A percentile compares a stretch with the other conserved stretches of the same genome.
These are phyloP conservation scores for Kradibia gibbosae DNA, from an alignment of 1,140 invertebrate genomes.

Conservation along the genomic window DNA sequence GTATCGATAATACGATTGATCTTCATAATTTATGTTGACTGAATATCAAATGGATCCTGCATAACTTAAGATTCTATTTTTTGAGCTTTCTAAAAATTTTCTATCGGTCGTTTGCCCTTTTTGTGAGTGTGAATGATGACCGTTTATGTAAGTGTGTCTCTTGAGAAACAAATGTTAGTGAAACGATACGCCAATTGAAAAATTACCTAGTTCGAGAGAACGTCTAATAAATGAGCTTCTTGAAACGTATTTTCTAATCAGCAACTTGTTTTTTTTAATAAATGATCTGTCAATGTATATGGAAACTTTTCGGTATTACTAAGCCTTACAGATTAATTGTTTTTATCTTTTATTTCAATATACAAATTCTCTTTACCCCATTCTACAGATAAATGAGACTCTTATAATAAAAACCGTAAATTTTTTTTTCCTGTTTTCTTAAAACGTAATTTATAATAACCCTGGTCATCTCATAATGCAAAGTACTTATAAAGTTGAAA, in stretches of 20 bases:
- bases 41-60: background rate
- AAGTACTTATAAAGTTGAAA: background rate
- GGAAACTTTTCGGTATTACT: slow-evolving; percentile 5
- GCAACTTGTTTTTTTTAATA: slow-evolving; percentile 12
- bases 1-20: background rate
- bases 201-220: background rate
- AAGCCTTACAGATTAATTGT: background rate
- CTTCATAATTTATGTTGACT: background rate
- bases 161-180: slow-evolving; percentile 6
- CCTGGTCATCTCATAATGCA: background rate
- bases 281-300: slow-evolving; percentile 21
- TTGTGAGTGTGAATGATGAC: background rate
- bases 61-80: background rate
- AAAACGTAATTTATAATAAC: background rate
- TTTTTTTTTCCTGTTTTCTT: background rate
- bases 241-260: background rate
- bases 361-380: background rate
- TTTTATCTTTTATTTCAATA: slow-evolving; percentile 1
- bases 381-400: background rate
- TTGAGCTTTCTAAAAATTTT: slow-evolving; percentile 12
- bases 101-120: slow-evolving; percentile 22
- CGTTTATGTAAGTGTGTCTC: background rate
- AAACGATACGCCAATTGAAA: slow-evolving; percentile 21
- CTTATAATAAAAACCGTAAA: background rate
- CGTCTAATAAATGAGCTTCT: slow-evolving; percentile 17